These are phyloP conservation scores for Neomonachus schauinslandi DNA, from an alignment of 2,113 vertebrate species.

Conservation along the genomic window DNA sequence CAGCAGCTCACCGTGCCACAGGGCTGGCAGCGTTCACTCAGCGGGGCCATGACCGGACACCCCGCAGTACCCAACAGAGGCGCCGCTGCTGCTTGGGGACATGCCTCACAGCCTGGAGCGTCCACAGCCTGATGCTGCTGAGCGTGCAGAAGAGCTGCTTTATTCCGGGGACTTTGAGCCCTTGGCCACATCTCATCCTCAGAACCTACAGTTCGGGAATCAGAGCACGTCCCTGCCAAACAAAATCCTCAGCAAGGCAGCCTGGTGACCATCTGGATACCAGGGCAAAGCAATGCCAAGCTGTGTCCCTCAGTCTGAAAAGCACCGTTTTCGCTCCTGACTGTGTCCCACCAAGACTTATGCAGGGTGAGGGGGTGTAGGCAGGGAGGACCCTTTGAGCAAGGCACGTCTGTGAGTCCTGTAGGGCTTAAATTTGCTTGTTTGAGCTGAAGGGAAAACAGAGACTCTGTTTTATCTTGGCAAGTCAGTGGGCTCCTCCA, in stretches of 20 bases:
- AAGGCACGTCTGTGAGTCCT: not conserved
- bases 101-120: not conserved
- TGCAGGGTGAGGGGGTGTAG: too few relatives aligned
- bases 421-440: fast-evolving
- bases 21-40: not conserved
- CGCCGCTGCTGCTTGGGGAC: not conserved
- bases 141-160: not conserved
- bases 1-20: not conserved
- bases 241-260: not conserved
- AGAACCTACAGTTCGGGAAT: not conserved
- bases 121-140: too few relatives aligned
- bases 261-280: not conserved
- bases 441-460: not conserved
- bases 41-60: fast-evolving
- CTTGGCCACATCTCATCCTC: not conserved
- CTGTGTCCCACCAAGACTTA: not conserved
- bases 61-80: not conserved
- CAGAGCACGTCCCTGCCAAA: not conserved
- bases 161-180: not conserved
- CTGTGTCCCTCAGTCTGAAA: fast-evolving
- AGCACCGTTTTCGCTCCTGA: not conserved
- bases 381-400: not conserved
- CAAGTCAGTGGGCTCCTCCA: not conserved
- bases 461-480: not conserved
- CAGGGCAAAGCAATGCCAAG: not conserved